Evolutionary conservation across 35 echinoderm and acorn worm genomes (phyloP), one percentile per base, ranked within the genome.

Genomic region (Apostichopus parvimensis): DNA sequence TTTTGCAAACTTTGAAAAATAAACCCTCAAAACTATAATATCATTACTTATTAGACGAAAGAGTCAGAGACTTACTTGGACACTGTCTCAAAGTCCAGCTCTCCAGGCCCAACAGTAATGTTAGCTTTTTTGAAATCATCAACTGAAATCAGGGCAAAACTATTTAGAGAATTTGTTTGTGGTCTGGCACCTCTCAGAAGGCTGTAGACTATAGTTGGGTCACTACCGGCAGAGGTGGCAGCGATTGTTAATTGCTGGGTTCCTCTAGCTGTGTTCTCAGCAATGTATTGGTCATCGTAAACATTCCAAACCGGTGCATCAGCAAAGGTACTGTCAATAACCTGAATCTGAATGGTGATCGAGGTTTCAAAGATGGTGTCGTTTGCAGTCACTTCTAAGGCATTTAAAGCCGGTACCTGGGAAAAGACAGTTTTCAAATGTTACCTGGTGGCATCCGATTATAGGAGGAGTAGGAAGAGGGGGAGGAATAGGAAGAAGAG

Each of bases 111-210:
- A n/a, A 91, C 89, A 8, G 18, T 0, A 56, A 91, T 91, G 9
- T 57, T 0, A 57, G 89, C 89, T 17, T 10, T 4, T 9, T 9
- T 78, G 73, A 91, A 91, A n/a, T 79, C n/a, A 9, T 59, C 54
- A 52, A 54, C 59, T 15, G 75, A 56, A 26, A 24, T 15, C 34
- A 91, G 73, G 11, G 0, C 73, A 76, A 91, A 91, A 59, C 56
- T 91, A 10, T 91, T 77, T n/a, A 91, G 53, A n/a, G 89, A 91
- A 23, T 91, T 91, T 55, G 73, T 77, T n/a, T 91, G 23, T 78
- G 89, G 89, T 77, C 75, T 79, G 52, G 89, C 76, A 26, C 89
- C 89, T 21, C 70, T 56, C 15, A 66, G 57, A 18, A 88, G 68
- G 17, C 64, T 73, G 64, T 66, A 88, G 86, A 73, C 8, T 12